Evolutionary conservation across 2,113 vertebrate genomes (phyloP), one percentile per base, ranked within the genome.

Genomic region (Chlamydotis undulata): DNA sequence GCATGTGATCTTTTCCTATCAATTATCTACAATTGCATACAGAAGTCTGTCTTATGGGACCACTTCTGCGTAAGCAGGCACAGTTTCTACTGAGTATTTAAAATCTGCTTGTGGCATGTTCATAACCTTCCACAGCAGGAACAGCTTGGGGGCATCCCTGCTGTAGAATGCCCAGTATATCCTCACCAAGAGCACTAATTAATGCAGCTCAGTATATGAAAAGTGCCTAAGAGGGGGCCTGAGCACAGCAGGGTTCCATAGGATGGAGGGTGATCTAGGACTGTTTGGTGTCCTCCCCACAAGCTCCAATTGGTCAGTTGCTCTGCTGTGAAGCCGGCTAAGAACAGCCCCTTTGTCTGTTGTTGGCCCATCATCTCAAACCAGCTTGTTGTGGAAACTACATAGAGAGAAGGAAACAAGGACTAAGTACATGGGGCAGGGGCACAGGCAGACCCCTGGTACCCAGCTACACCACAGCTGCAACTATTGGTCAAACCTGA

Each of bases 351-450:
- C 16, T 80, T 45, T 64, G 4, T 9, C 14, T 73, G 29, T 37
- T 65, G 4, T n/a, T 37, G 9, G 7, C 4, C 12, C 29, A 6
- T 23, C 16, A 26, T 28, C 19, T 55, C n/a, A 41, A 77, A 25
- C 6, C 14, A 68, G 4, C 7, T 9, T 17, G 13, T 4, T 23
- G 12, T 45, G 10, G 7, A 5, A 94, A 47, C 19, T 15, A 22
- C 49, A 67, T 10, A 49, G 28, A 80, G 14, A 12, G 23, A 64
- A n/a, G 11, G 8, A 56, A 78, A 33, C 19, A 24, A 81, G 25
- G 24, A 41, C 8, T 14, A 75, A 31, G 12, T 29, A 9, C 37
- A 53, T 0, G 1, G 7, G 7, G 3, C 39, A 74, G 45, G 9
- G 17, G 39, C 33, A n/a, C 5, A 69, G 28, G 14, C 12, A 77